Evolutionary conservation across 92 coral and sea anemone genomes (phyloP).

Genomic region (Umimayanthus chanpuru): DNA sequence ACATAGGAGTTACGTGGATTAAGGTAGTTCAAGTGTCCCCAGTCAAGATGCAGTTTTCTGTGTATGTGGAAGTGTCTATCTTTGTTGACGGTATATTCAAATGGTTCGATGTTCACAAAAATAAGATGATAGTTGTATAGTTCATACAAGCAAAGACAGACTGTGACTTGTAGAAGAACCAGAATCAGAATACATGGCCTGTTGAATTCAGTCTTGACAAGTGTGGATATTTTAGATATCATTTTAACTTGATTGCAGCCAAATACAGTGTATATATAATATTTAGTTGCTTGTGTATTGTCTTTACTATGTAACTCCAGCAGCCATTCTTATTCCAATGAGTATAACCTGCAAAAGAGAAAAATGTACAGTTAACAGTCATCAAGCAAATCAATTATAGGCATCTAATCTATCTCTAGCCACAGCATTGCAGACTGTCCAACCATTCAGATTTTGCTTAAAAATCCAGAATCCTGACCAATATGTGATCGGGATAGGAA

Average conservation of each 20-base stretch:
- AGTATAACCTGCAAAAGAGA: background rate
- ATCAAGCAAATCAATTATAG: background rate
- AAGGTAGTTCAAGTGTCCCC: slow-evolving; percentile 30
- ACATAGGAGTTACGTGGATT: slow-evolving; percentile 30
- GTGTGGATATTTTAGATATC: background rate
- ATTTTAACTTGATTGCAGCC: background rate
- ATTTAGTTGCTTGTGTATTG: background rate
- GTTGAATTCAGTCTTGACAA: slow-evolving; percentile 25
- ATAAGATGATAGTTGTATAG: slow-evolving; percentile 30
- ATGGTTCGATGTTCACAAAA: slow-evolving; percentile 39
- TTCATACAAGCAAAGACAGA: slow-evolving; percentile 34
- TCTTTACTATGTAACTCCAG: background rate
- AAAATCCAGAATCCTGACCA: too few relatives aligned
- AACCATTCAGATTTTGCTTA: too few relatives aligned
- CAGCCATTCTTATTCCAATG: background rate
- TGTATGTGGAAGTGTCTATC: slow-evolving; percentile 13
- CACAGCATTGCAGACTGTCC: too few relatives aligned
- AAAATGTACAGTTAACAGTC: background rate
- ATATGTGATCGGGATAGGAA: too few relatives aligned
- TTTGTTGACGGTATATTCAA: slow-evolving; percentile 8
- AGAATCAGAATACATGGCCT: slow-evolving; percentile 29
- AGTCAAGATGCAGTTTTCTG: slow-evolving; percentile 32
- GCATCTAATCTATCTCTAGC: background rate
- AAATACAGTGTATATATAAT: too few relatives aligned
- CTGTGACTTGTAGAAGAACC: slow-evolving; percentile 24